Percentiles rank a stretch among this genome's conserved stretches.
Evolutionary conservation across 2,797 vertebrate genomes (phyloP).

Genomic region (Mionectes olivaceus): DNA sequence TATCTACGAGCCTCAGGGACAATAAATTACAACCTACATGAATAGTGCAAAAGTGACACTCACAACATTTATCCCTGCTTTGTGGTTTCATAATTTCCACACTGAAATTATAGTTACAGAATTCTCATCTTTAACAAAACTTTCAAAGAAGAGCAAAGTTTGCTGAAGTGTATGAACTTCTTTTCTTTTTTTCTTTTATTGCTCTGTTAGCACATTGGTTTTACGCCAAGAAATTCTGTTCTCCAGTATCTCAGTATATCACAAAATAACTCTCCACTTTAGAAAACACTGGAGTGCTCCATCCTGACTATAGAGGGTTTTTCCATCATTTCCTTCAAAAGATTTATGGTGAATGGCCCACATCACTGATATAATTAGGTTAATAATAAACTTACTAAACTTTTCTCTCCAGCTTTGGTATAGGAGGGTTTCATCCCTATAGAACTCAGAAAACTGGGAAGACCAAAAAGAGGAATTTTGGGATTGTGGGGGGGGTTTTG

Average conservation of each 20-base stretch:
- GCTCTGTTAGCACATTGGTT: neutral
- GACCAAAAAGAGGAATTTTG: neutral
- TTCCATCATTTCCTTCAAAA: neutral
- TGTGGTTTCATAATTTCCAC: neutral
- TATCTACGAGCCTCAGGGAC: neutral
- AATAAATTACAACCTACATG: neutral
- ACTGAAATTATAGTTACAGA: neutral
- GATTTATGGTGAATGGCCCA: neutral
- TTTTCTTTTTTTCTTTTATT: neutral
- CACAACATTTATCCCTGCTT: neutral
- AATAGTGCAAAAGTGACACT: neutral
- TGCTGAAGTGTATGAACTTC: neutral
- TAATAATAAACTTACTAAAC: neutral
- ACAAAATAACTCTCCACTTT: neutral
- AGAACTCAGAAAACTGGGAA: neutral
- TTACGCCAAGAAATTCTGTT: neutral
- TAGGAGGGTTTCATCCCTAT: neutral
- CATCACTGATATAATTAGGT: neutral
- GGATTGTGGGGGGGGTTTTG: neutral
- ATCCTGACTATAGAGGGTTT: neutral
- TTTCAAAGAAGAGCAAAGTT: neutral
- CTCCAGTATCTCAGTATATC: neutral
- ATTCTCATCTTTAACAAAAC: neutral
- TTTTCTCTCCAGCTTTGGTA: neutral
- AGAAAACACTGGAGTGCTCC: neutral